Conservation (phyloP, 2,888 invertebrate species). For the Hypolimnas misippus region DNA sequence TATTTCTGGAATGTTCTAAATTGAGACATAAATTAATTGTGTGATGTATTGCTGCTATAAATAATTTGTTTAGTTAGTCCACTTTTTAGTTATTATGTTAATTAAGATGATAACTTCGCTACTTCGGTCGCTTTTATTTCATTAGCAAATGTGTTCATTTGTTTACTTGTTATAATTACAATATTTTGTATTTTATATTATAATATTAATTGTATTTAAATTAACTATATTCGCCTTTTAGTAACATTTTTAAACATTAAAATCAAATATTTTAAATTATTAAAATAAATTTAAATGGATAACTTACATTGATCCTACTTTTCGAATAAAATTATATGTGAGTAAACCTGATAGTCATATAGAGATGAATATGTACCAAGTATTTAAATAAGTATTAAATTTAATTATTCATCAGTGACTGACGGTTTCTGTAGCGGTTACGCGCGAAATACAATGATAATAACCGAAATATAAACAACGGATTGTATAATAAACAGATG, state of each 20-base stretch:
- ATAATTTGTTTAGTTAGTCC: background rate
- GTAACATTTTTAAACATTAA: too few species aligned
- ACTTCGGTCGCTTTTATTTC: background rate
- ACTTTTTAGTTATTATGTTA: background rate
- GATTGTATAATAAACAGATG: conserved; percentile 73
- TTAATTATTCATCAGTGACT: background rate
- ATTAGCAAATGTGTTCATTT: background rate
- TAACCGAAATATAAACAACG: conserved; percentile 52
- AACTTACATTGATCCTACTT: too few species aligned
- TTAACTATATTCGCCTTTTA: too few species aligned
- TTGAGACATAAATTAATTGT: conserved; percentile 9
- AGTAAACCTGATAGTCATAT: too few species aligned
- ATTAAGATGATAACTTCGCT: background rate
- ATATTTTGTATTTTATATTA: too few species aligned
- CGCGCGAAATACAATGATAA: conserved; percentile 33
- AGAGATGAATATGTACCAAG: too few species aligned
- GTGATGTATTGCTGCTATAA: background rate
- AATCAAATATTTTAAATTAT: too few species aligned
- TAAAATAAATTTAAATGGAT: too few species aligned
- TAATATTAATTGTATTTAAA: too few species aligned
- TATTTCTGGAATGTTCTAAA: conserved; percentile 22
- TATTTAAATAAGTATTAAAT: background rate
- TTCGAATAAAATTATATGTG: too few species aligned
- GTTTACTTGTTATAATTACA: too few species aligned
- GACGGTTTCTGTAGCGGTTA: conserved; percentile 5